These are phyloP conservation scores for Xenentodon cancila DNA, from an alignment of 2,797 vertebrate species.

Conservation along the genomic window DNA sequence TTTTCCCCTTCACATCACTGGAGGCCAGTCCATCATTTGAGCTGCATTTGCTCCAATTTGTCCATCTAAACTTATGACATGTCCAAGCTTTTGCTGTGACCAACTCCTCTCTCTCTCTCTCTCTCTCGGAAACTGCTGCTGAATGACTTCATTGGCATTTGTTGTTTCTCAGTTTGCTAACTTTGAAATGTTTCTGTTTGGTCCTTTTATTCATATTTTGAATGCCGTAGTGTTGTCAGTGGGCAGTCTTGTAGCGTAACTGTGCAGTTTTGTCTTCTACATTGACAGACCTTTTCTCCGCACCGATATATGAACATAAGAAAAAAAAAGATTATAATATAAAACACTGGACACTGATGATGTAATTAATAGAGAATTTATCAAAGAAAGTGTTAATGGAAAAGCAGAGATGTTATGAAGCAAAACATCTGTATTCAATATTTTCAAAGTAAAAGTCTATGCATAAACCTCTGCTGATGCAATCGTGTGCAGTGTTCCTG, in stretches of 20 bases:
- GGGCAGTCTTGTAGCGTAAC: conserved; percentile 75
- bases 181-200: conserved; percentile 5
- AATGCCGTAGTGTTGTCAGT: conserved; percentile 74
- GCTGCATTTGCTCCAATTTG: conserved; percentile 29
- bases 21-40: conserved; percentile 15
- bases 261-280: conserved; percentile 61
- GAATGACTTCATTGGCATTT: conserved; percentile 32
- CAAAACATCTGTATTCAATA: conserved; percentile 58
- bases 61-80: conserved; percentile 31
- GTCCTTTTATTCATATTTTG: conserved; percentile 31
- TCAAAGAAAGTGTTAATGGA: conserved; percentile 47
- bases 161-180: conserved; percentile 45
- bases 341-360: conserved; percentile 29
- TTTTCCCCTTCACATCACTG: background rate
- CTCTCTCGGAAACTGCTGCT: conserved; percentile 44
- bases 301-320: conserved; percentile 45
- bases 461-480: conserved; percentile 79
- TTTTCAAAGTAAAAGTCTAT: conserved; percentile 80
- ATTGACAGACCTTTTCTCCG: conserved; percentile 40
- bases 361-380: conserved; percentile 37
- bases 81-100: conserved; percentile 49
- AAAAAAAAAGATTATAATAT: conserved; percentile 17
- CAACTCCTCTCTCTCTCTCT: conserved; percentile 8
- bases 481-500: conserved; percentile 73
- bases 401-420: conserved; percentile 51